A percentile compares a stretch with the other conserved stretches of the same genome.
Conservation (phyloP, 2,113 vertebrate genomes). For the Hoplias malabaricus region DNA sequence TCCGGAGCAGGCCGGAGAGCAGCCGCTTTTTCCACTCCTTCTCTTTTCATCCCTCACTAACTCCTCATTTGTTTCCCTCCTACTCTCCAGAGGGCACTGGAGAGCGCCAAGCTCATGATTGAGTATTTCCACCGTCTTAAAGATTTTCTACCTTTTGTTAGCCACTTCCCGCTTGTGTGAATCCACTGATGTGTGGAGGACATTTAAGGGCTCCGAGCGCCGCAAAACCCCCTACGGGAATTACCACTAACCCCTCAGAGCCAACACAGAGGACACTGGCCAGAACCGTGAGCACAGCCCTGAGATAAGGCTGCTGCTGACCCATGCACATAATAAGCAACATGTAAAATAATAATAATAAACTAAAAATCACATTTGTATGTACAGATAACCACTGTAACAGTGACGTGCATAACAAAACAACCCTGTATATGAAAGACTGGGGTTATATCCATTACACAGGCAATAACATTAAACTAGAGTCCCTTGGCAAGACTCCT, state of each 20-base stretch:
- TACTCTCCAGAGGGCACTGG: constrained; percentile 48
- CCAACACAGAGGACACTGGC: constrained; percentile 38
- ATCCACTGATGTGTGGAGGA: constrained; percentile 46
- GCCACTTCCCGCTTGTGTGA: constrained; percentile 38
- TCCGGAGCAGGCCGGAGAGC: constrained; percentile 39
- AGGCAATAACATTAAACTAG: too few species aligned
- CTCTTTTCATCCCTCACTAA: constrained; percentile 47
- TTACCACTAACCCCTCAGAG: constrained; percentile 37
- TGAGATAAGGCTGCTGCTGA: constrained; percentile 3
- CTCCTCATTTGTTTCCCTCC: constrained; percentile 50
- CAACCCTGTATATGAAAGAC: too few species aligned
- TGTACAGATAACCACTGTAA: too few species aligned
- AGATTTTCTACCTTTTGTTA: constrained; percentile 52
- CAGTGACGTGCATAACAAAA: too few species aligned
- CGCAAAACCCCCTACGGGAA: constrained; percentile 31
- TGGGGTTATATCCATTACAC: too few species aligned
- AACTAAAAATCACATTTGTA: too few species aligned
- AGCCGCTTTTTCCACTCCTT: constrained; percentile 1
- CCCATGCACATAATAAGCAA: not conserved
- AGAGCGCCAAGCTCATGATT: constrained; percentile 39
- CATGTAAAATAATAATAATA: too few species aligned
- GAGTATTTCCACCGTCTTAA: constrained; percentile 45
- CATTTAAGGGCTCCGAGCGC: constrained; percentile 35
- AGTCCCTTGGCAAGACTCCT: too few species aligned
- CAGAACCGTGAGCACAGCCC: not conserved